These are phyloP conservation scores for Temnothorax curvispinosus DNA, from an alignment of 1,140 invertebrate species.

Conservation along the genomic window DNA sequence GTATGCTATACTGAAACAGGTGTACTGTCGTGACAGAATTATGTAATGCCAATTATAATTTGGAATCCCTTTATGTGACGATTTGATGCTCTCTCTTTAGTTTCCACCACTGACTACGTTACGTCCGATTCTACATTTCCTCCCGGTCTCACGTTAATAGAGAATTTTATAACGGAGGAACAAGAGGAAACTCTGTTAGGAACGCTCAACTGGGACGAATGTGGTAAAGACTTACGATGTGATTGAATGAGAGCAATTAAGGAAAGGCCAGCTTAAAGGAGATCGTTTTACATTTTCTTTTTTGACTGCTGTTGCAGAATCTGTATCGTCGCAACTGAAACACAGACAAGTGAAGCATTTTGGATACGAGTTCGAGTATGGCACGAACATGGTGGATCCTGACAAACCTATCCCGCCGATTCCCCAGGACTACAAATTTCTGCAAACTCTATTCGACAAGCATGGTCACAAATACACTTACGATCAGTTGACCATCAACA, in stretches of 20 bases:
- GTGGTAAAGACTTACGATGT: conserved; percentile 63
- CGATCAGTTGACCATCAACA: conserved; percentile 97
- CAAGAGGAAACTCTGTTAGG: conserved; percentile 90
- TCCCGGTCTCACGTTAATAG: conserved; percentile 90
- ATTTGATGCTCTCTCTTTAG: conserved; percentile 73
- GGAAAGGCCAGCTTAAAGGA: neutral
- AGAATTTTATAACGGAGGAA: conserved; percentile 90
- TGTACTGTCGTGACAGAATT: conserved; percentile 70
- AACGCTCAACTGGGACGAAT: conserved; percentile 87
- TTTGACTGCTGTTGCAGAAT: conserved; percentile 60
- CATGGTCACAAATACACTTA: conserved; percentile 87
- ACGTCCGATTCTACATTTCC: conserved; percentile 84
- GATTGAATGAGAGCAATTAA: neutral
- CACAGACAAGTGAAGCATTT: conserved; percentile 96
- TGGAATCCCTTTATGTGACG: neutral
- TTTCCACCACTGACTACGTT: conserved; percentile 80
- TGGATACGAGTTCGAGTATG: conserved; percentile 97
- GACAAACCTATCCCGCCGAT: conserved; percentile 90
- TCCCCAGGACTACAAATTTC: conserved; percentile 89
- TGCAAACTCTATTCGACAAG: conserved; percentile 88
- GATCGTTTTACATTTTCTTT: neutral
- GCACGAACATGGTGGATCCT: conserved; percentile 94
- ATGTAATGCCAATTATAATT: neutral
- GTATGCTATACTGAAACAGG: conserved; percentile 88
- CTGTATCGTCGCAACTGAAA: conserved; percentile 88